Base-by-base conservation (phyloP, 2,888 invertebrate genomes). In the Celastrina argiolus region DNA sequence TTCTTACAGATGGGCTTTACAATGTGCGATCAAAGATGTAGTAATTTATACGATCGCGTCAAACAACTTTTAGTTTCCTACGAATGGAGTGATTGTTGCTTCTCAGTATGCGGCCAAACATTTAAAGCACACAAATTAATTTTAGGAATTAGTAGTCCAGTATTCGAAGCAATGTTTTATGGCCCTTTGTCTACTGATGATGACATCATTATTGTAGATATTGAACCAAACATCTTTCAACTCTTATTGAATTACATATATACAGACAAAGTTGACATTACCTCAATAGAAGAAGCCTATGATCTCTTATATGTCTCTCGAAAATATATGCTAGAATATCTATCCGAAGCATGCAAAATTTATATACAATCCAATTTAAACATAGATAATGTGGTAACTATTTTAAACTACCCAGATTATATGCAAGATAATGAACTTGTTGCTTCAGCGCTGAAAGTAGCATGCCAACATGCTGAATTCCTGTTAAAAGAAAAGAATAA, bases 111-210 rank as follows among this genome's bases (percentile, higher is more conserved):
- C 69, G 89, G 87, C 42, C 85, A 84, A 76, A 83, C 84, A 73
- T 87, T 93, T 66, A 87, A 87, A 76, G 93, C 93, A 59, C 94
- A 94, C 76, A 93, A 93, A 81, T 80, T 94, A 67, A 92, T 94
- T 71, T 77, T 94, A 73, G 93, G 93, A n/a, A 92, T 92, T 68
- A 92, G 92, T 73, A 94, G 94, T 77, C 94, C 94, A 7, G 94
- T 94, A 41, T 94, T 94, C 84, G 93, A 94, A 81, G 93, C 93
- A 31, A 94, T 94, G 93, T 91, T 94, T 70, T 94, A 92, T 81
- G 94, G 94, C 0, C 92, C 93, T 14, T 75, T 94, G 74, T 92
- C 93, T 41, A 84, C 85, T 67, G 79, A 83, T 71, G 80, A 83
- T 63, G 85, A 88, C 71, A 92, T 94, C 68, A 76, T 81, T 63